Evolutionary conservation across 2,113 vertebrate species (phyloP).

Genomic region (Pomatorhinus ruficollis): DNA sequence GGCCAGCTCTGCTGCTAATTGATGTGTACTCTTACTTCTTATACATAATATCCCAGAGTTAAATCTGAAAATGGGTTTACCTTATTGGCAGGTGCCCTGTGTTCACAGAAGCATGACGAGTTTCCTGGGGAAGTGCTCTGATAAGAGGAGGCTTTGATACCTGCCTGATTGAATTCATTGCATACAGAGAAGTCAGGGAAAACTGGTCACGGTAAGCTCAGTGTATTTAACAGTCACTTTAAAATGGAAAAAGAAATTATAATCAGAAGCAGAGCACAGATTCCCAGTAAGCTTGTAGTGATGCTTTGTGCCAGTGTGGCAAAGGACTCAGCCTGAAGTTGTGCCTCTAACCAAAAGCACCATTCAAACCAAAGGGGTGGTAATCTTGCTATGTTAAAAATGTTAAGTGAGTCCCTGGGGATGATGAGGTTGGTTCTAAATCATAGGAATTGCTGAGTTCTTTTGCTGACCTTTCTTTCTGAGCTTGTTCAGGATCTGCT

Average conservation of each 20-base stretch:
- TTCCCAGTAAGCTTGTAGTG: not conserved
- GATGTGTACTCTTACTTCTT: conserved; percentile 38
- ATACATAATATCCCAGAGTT: conserved; percentile 32
- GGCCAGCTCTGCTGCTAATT: not conserved
- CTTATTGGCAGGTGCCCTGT: not conserved
- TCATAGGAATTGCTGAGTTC: not conserved
- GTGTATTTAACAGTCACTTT: not conserved
- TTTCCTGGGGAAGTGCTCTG: not conserved
- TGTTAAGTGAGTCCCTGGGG: not conserved
- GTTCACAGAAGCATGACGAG: not conserved
- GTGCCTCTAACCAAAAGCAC: not conserved
- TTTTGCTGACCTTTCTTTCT: not conserved
- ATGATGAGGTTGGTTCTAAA: not conserved
- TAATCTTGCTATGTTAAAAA: not conserved
- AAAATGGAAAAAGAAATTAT: not conserved
- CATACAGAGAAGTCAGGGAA: not conserved
- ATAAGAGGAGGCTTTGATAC: not conserved
- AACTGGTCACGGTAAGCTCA: not conserved
- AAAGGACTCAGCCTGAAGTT: not conserved
- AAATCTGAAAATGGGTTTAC: conserved; percentile 21
- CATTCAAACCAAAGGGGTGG: not conserved
- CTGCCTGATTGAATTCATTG: not conserved
- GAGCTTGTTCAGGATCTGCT: not conserved
- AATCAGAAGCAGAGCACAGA: not conserved
- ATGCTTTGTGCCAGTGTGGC: not conserved